Evolutionary conservation across 2,797 vertebrate genomes (phyloP).

Genomic region (Arctocebus calabarensis): DNA sequence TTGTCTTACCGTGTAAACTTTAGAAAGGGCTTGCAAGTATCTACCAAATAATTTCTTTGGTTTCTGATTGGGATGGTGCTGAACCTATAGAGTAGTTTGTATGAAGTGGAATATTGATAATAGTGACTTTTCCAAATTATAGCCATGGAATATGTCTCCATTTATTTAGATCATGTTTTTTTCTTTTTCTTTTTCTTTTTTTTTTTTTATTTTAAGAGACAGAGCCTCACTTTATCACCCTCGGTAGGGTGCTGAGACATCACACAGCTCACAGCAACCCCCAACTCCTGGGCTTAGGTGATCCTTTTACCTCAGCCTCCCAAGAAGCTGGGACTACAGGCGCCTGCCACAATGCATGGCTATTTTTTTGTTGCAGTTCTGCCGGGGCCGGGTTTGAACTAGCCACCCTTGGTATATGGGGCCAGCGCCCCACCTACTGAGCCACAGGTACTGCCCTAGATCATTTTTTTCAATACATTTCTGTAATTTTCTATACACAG

Average conservation of each 20-base stretch:
- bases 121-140: neutral
- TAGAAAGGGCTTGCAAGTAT: neutral
- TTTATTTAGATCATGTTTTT: neutral
- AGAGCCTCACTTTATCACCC: too few relatives aligned
- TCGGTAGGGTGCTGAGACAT: too few relatives aligned
- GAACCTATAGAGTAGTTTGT: neutral
- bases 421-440: too few relatives aligned
- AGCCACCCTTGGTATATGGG: too few relatives aligned
- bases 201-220: neutral
- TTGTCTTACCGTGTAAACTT: neutral
- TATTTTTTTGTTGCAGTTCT: too few relatives aligned
- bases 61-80: neutral
- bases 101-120: neutral
- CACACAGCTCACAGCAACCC: too few relatives aligned
- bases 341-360: too few relatives aligned
- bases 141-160: neutral
- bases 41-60: neutral
- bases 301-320: too few relatives aligned
- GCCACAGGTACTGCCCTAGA: too few relatives aligned
- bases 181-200: neutral
- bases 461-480: neutral
- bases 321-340: too few relatives aligned
- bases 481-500: neutral
- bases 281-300: too few relatives aligned
- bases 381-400: too few relatives aligned